Conservation (phyloP, 2,888 invertebrate species). For the Galerucella nymphaeae region DNA sequence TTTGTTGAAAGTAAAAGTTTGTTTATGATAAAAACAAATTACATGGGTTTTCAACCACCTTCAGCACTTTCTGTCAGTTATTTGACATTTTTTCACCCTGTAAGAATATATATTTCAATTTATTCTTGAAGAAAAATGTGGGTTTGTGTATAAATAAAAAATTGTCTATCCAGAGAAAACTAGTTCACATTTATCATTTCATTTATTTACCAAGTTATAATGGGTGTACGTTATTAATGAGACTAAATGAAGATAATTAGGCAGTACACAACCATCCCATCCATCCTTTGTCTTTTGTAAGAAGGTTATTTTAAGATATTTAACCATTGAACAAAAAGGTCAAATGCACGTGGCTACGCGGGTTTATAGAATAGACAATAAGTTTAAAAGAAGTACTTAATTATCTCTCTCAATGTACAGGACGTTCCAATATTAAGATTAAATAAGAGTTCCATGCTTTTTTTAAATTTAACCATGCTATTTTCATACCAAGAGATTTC, state of each 20-base stretch:
- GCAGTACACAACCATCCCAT: constrained; percentile 1
- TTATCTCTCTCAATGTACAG: not conserved
- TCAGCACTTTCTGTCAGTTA: no score
- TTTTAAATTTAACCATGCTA: not conserved
- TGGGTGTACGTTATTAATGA: constrained; percentile 32
- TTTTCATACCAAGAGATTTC: no score
- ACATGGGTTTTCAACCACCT: no score
- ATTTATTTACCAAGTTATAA: constrained; percentile 29
- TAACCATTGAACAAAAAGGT: constrained; percentile 32
- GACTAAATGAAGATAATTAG: constrained; percentile 37
- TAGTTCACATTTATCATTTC: constrained; percentile 35
- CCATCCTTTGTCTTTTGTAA: constrained; percentile 34
- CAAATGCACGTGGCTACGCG: constrained; percentile 25
- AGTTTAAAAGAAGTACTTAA: not conserved
- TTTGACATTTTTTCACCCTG: no score
- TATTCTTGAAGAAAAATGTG: constrained; percentile 18
- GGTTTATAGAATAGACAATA: constrained; percentile 8
- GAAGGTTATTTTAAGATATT: constrained; percentile 34
- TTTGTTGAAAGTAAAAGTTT: not conserved
- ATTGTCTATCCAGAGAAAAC: constrained; percentile 31
- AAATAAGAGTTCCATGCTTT: not conserved
- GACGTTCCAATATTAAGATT: not conserved
- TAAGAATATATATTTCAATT: no score
- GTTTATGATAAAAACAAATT: not conserved
- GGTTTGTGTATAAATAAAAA: constrained; percentile 28